Conservation (phyloP, 2,888 invertebrate genomes). For the Agonum fuliginosum region DNA sequence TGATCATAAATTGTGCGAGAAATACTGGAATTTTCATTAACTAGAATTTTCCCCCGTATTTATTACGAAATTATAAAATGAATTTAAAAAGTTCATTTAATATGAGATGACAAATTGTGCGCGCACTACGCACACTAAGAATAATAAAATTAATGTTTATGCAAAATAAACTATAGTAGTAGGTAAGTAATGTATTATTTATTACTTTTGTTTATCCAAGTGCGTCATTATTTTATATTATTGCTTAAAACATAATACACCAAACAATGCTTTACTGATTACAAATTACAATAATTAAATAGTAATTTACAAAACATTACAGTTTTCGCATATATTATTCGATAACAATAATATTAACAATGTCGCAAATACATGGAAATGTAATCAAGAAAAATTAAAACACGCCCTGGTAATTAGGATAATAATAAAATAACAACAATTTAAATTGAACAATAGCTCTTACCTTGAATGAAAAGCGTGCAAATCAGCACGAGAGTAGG, state of each 20-base stretch:
- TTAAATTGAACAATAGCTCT: conserved; percentile 13
- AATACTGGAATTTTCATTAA: conserved; percentile 25
- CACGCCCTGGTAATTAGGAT: conserved; percentile 19
- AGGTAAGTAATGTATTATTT: no score
- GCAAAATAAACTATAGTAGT: no score
- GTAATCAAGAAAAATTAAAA: neutral
- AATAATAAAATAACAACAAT: conserved; percentile 9
- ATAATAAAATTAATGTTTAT: no score
- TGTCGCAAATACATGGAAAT: neutral
- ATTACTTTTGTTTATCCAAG: no score
- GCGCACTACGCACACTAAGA: no score
- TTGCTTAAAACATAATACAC: no score
- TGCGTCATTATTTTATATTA: no score
- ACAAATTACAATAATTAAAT: no score
- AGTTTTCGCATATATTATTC: no score
- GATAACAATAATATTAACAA: neutral
- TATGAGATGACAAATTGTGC: no score
- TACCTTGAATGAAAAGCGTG: conserved; percentile 52
- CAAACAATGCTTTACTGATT: no score
- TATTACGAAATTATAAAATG: neutral
- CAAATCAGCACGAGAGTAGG: conserved; percentile 25
- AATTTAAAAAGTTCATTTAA: neutral
- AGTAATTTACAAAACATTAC: no score
- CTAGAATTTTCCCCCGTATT: conserved; percentile 22
- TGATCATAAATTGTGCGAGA: conserved; percentile 26